Conservation (phyloP, 2,113 vertebrate genomes). For the Strigops habroptila region DNA sequence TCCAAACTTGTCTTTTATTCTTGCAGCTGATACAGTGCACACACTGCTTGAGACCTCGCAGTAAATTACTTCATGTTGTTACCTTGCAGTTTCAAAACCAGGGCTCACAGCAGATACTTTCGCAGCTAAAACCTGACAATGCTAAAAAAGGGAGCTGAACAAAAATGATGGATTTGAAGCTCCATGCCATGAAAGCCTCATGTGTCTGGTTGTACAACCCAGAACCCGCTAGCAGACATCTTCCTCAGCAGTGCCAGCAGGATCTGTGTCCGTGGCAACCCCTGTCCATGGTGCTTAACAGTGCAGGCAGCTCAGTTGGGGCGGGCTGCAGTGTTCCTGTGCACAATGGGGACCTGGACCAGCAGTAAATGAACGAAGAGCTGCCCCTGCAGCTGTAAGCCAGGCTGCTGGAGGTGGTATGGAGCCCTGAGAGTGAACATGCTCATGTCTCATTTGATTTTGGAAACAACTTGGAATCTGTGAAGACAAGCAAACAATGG, state of each 20-base stretch:
- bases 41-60: accelerated
- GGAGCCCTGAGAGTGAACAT: accelerated
- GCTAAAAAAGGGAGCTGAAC: background rate
- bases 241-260: accelerated
- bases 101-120: background rate
- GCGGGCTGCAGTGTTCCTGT: background rate
- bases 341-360: accelerated
- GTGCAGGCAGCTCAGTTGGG: accelerated
- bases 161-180: background rate
- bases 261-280: background rate
- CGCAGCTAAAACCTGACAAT: background rate
- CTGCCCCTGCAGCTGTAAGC: background rate
- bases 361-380: accelerated
- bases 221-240: background rate
- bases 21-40: background rate
- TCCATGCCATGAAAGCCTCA: background rate
- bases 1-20: background rate
- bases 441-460: background rate
- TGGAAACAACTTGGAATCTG: background rate
- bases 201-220: accelerated
- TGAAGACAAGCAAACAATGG: background rate
- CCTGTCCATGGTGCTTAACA: background rate
- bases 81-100: background rate
- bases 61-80: accelerated
- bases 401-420: background rate